A percentile compares a stretch with the other conserved stretches of the same genome.
phyloP scores from a whole-genome alignment of 2,113 vertebrate species.

The Xyliphius kryptos region DNA sequence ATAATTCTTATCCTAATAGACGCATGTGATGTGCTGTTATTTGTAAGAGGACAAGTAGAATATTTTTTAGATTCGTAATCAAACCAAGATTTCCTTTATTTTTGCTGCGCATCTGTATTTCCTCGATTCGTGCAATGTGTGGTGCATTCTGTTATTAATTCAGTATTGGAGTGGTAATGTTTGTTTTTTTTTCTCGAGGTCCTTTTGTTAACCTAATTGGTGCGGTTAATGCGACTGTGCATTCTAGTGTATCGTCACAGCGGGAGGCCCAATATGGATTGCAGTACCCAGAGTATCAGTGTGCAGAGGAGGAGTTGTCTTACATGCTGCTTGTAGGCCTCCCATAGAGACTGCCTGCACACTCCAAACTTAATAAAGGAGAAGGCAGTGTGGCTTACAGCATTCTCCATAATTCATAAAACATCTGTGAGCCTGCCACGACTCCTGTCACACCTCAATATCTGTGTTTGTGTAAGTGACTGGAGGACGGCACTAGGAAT shows the following conservation, averaged over 20 bases:
- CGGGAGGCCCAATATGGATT: conserved; percentile 8
- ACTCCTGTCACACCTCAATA: conserved; percentile 27
- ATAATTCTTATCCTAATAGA: too few species aligned
- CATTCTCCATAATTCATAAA: conserved; percentile 42
- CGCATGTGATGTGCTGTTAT: too few species aligned
- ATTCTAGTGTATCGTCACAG: conserved; percentile 21
- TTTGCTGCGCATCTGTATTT: too few species aligned
- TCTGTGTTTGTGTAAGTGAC: conserved; percentile 43
- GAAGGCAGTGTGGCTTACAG: conserved; percentile 40
- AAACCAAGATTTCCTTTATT: too few species aligned
- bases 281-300: conserved; percentile 28
- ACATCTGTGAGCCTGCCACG: conserved; percentile 24
- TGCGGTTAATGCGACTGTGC: conserved; percentile 12
- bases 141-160: too few species aligned
- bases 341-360: conserved; percentile 34
- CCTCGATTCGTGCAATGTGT: too few species aligned
- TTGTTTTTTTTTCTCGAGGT: too few species aligned
- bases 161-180: too few species aligned
- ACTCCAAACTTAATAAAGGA: conserved; percentile 44
- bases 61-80: too few species aligned
- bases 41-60: too few species aligned
- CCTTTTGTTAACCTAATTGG: conserved; percentile 27
- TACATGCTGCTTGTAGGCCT: conserved; percentile 35
- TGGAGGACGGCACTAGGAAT: conserved; percentile 31
- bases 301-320: conserved; percentile 34